Evolutionary conservation across 2,797 vertebrate species (phyloP).

Genomic region (Macropus fuliginosus): DNA sequence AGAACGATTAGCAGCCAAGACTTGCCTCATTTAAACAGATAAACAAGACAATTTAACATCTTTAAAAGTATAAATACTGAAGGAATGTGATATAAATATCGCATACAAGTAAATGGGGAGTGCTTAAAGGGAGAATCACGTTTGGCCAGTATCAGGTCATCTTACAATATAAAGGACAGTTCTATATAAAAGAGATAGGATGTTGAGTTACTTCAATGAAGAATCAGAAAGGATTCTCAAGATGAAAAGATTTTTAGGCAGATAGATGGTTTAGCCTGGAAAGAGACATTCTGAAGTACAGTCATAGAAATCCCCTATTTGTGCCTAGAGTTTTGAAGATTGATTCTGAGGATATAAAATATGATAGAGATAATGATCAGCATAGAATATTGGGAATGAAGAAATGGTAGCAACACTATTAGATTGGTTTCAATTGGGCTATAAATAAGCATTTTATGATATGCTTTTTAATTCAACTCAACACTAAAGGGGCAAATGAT

Average conservation of each 20-base stretch:
- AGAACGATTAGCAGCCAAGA: neutral
- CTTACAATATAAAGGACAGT: neutral
- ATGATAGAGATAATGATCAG: neutral
- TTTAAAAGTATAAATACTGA: neutral
- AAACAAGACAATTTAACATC: neutral
- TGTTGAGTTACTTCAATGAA: slow-evolving; percentile 11
- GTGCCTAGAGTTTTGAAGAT: neutral
- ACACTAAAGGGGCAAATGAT: neutral
- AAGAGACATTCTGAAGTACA: neutral
- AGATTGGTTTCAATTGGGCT: neutral
- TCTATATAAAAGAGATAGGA: neutral
- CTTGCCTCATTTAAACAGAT: neutral
- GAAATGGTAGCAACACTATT: neutral
- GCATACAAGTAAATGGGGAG: neutral
- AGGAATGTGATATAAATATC: neutral
- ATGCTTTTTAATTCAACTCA: neutral
- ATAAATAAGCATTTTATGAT: neutral
- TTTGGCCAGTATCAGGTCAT: neutral
- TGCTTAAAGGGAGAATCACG: neutral
- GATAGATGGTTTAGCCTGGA: neutral
- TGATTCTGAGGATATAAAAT: neutral
- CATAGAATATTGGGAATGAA: neutral
- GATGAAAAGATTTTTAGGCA: neutral
- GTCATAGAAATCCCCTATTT: neutral
- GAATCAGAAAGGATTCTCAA: neutral